A percentile compares a stretch with the other conserved stretches of the same genome.
phyloP scores from a whole-genome alignment of 2,797 vertebrate species.

The Notoglanidium macrostoma region DNA sequence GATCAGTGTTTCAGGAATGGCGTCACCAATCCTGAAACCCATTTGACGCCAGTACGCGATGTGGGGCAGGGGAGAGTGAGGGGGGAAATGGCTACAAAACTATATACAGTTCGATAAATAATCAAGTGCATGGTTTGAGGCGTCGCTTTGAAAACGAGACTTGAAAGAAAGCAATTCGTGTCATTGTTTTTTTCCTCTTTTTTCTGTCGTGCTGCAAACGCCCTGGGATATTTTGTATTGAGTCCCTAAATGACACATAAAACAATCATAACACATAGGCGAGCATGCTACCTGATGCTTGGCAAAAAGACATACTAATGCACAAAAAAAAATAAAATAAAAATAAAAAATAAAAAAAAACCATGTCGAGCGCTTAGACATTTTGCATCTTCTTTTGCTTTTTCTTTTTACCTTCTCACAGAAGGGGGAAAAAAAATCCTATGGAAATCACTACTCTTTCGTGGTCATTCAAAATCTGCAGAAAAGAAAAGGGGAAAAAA shows the following conservation, averaged over 20 bases:
- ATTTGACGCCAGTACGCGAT: slow-evolving; percentile 56
- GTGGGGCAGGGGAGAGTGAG: slow-evolving; percentile 44
- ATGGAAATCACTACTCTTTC: slow-evolving; percentile 71
- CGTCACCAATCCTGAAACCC: slow-evolving; percentile 69
- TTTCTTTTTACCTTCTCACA: slow-evolving; percentile 42
- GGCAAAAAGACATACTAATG: slow-evolving; percentile 74
- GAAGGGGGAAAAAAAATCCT: slow-evolving; percentile 63
- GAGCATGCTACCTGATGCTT: slow-evolving; percentile 82
- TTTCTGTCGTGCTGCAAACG: slow-evolving; percentile 68
- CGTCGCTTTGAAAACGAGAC: slow-evolving; percentile 75
- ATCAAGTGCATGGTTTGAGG: slow-evolving; percentile 78
- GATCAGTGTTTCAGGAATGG: slow-evolving; percentile 66
- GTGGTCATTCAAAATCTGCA: slow-evolving; percentile 72
- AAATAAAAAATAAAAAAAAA: slow-evolving; percentile 28
- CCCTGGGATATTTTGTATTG: slow-evolving; percentile 69
- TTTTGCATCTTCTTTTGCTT: slow-evolving; percentile 67
- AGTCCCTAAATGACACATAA: slow-evolving; percentile 76
- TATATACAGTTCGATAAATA: slow-evolving; percentile 83
- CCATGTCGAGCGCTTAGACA: slow-evolving; percentile 69
- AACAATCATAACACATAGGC: slow-evolving; percentile 77
- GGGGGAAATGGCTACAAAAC: slow-evolving; percentile 71
- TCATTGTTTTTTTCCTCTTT: slow-evolving; percentile 69
- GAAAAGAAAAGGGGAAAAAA: slow-evolving; percentile 61
- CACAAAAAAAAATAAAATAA: slow-evolving; percentile 64
- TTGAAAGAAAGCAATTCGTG: slow-evolving; percentile 66